Conservation (phyloP, 2,888 invertebrate genomes). For the Pemphredon lugubris region DNA sequence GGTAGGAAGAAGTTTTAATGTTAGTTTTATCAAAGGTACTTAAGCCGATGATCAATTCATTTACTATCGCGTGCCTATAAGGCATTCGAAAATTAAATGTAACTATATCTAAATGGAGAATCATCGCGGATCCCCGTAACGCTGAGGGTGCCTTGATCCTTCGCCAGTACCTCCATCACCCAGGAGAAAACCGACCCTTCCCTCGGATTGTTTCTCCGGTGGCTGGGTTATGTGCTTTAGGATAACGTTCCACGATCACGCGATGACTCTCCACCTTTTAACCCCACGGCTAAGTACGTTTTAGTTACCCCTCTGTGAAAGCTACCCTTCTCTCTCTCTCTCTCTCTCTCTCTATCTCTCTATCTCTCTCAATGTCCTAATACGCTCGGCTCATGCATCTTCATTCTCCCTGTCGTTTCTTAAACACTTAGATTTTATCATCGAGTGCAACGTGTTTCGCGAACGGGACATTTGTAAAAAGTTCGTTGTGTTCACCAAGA, state of each 20-base stretch:
- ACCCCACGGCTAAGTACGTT: slow-evolving; percentile 70
- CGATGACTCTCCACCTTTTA: slow-evolving; percentile 74
- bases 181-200: slow-evolving; percentile 49
- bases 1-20: slow-evolving; percentile 7
- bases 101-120: slow-evolving; percentile 54
- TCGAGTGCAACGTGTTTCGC: slow-evolving; percentile 35
- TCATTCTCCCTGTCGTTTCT: slow-evolving; percentile 62
- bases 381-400: slow-evolving; percentile 59
- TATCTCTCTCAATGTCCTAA: slow-evolving; percentile 49
- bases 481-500: slow-evolving; percentile 4
- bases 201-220: slow-evolving; percentile 67
- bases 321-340: slow-evolving; percentile 45
- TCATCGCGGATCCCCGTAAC: slow-evolving; percentile 47
- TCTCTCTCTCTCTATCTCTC: no score
- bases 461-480: slow-evolving; percentile 26
- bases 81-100: slow-evolving; percentile 52
- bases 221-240: slow-evolving; percentile 65
- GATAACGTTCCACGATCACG: slow-evolving; percentile 78
- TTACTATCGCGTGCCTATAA: slow-evolving; percentile 38
- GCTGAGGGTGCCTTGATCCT: slow-evolving; percentile 50
- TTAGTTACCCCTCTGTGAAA: slow-evolving; percentile 69
- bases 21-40: slow-evolving; percentile 22
- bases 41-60: slow-evolving; percentile 47
- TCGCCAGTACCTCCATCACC: slow-evolving; percentile 32
- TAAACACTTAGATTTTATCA: slow-evolving; percentile 65